Evolutionary conservation across 2,797 vertebrate species (phyloP).

Genomic region (Catostomus latipinnis): DNA sequence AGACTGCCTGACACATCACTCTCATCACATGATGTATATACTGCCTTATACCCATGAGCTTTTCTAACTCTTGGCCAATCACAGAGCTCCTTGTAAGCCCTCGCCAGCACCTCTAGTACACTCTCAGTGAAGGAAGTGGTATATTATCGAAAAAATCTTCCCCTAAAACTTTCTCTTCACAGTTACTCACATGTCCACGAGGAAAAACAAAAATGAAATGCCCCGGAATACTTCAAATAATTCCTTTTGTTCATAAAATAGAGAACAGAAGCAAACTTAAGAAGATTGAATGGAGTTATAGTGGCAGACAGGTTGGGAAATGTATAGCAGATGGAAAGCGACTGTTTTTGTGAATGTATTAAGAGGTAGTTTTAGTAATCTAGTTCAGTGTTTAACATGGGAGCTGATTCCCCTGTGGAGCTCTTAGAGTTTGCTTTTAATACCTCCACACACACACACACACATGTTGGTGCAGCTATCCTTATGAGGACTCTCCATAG

Average conservation of each 20-base stretch:
- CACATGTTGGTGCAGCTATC: no score
- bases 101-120: slow-evolving; percentile 30
- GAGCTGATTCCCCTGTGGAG: slow-evolving; percentile 67
- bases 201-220: slow-evolving; percentile 24
- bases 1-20: slow-evolving; percentile 67
- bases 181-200: slow-evolving; percentile 10
- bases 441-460: slow-evolving; percentile 38
- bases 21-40: slow-evolving; percentile 73
- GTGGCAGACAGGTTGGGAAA: slow-evolving; percentile 18
- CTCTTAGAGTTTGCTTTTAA: slow-evolving; percentile 47
- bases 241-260: slow-evolving; percentile 40
- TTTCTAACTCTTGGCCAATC: slow-evolving; percentile 65
- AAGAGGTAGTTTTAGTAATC: slow-evolving; percentile 82
- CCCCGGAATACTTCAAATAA: slow-evolving; percentile 5
- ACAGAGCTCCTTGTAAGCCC: slow-evolving; percentile 29
- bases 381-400: slow-evolving; percentile 80
- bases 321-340: slow-evolving; percentile 20
- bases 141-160: slow-evolving; percentile 40
- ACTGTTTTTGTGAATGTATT: slow-evolving; percentile 74
- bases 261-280: slow-evolving; percentile 36
- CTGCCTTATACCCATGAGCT: slow-evolving; percentile 63
- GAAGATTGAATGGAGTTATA: slow-evolving; percentile 30
- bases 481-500: no score
- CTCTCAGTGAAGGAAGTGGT: slow-evolving; percentile 43
- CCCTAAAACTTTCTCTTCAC: slow-evolving; percentile 28